Base-by-base conservation (phyloP, 2,888 invertebrate species). In the Tachystola acroxantha region DNA sequence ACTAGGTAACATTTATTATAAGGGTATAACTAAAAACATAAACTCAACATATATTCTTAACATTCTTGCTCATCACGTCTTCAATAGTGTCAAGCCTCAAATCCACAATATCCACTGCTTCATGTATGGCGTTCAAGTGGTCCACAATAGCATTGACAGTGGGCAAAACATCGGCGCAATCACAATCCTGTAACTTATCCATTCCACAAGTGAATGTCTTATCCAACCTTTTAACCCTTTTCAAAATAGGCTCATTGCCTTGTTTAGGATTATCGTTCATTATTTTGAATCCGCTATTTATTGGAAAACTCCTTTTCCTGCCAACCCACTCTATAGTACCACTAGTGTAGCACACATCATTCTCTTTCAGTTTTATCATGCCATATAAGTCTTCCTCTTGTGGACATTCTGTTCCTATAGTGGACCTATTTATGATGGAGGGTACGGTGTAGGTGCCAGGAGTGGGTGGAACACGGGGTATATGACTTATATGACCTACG, bases 71-170 rank as follows among this genome's bases (percentile, higher is more conserved):
- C 34, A 72, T 51, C 50, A 68, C 66, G 48, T 82, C 77, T 70
- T 90, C 90, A 34, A 90, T 54, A 31, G 79, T 77, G 32, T 77
- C 87, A 9, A 90, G 67, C 44, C 89, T 74, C 50, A 89, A 65
- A 49, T 89, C 89, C 34, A 90, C 75, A 36, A 88, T 50, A 46
- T 85, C 77, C n/a, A 90, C 77, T 29, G 88, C 88, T 55, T 88
- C 85, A 54, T 88, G 87, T 7, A 90, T 65, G 9, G 86, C 86
- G 68, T 88, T 88, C 32, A 90, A 68, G 62, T 90, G 89, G 42
- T 88, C 85, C 40, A 85, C 85, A 50, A 90, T 80, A 27, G 82
- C 82, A 77, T 87, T 81, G 1, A 89, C 78, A 41, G 85, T 85
- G 27, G 86, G 85, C 37, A 86, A 48, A 11, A 85, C 72, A 66